Evolutionary conservation across 2,113 vertebrate genomes (phyloP).

Genomic region (Archilochus colubris): DNA sequence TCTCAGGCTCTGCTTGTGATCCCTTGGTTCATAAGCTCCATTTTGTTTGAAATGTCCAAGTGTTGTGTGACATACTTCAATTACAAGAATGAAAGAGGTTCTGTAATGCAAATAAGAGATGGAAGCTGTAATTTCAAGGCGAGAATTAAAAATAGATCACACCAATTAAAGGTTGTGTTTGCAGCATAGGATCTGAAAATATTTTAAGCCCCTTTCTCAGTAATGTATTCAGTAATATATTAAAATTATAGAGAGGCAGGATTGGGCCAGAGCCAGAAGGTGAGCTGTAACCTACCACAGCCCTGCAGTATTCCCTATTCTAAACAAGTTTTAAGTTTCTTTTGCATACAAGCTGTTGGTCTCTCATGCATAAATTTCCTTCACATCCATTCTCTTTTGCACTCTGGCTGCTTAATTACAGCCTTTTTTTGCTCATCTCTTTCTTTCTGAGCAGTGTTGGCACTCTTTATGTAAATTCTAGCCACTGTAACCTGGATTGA

Average conservation of each 20-base stretch:
- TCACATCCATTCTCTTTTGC: background rate
- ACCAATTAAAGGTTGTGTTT: background rate
- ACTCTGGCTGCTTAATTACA: background rate
- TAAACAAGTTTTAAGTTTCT: background rate
- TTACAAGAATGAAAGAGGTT: background rate
- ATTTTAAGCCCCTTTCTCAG: background rate
- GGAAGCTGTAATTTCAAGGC: background rate
- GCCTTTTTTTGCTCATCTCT: background rate
- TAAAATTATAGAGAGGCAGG: background rate
- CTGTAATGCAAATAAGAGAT: background rate
- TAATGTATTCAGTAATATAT: background rate
- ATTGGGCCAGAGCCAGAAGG: background rate
- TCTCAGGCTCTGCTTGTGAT: background rate
- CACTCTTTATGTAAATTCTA: background rate
- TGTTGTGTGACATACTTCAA: background rate
- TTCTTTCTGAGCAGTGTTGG: background rate
- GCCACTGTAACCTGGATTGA: background rate
- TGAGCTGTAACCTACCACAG: background rate
- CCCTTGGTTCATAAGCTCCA: background rate
- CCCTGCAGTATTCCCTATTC: background rate
- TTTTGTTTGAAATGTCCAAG: background rate
- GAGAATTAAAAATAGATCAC: background rate
- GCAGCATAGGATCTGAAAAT: background rate
- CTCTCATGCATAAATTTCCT: background rate
- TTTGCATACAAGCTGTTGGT: background rate